Evolutionary conservation across 1,140 invertebrate species (phyloP), one percentile per base, ranked within the genome.

Genomic region (Leptonema lineaticorne): DNA sequence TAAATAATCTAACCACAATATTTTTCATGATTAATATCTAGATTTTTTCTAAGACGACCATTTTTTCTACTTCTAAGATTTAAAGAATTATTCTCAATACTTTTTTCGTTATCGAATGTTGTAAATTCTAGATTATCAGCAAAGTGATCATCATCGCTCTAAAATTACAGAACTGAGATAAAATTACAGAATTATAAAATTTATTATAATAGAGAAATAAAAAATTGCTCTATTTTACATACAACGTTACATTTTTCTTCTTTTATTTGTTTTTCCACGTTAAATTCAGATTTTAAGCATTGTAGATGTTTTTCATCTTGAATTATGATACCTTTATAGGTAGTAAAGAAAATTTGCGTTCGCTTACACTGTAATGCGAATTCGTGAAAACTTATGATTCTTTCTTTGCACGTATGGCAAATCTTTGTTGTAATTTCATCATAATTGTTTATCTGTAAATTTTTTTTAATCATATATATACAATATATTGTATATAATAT

Each of bases 341-440:
- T 9, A 28, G 53, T 8, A 46, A 68, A 68, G 14, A 71, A 46
- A 14, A 20, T 18, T 37, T 71, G 69, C 41, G 29, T 37, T 50
- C 50, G 20, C 53, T 60, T 37, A 56, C 69, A 71, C 65, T 71
- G 50, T 11, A 41, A 11, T 8, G 66, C 60, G 29, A 71, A 71
- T 6, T 16, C 27, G 41, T 71, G 53, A 62, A 71, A 68, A 18
- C 28, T 27, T 18, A 56, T 59, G 9, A 71, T 14, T 65, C 68
- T 71, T 27, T 68, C 66, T 33, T 37, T 27, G 37, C 69, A 71
- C 37, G 50, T 48, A 24, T 56, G 37, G 33, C 69, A 71, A 6
- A 71, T 41, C 50, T 48, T 71, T 26, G 45, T 41, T 11, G 66
- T 58, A n/a, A 68, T 27, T 24, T 30, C 22, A 30, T 71, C 66